Base-by-base conservation (phyloP, 2,797 vertebrate genomes). In the Moxostoma hubbsi region DNA sequence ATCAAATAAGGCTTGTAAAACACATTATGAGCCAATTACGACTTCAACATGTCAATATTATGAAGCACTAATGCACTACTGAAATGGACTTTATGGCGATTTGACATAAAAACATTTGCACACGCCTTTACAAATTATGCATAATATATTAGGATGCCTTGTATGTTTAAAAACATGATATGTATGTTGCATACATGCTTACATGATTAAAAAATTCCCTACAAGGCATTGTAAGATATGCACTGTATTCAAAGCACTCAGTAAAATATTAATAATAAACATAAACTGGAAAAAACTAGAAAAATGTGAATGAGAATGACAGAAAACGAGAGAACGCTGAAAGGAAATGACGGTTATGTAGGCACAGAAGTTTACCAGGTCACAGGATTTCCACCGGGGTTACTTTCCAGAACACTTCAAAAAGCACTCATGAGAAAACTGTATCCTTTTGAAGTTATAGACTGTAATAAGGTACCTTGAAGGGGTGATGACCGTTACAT, bases 291-390 rank as follows among this genome's bases (percentile, higher is more conserved):
- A 64, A 75, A 59, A 11, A 43, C 73, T 68, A 73, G 36, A 71
- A 81, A 72, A 73, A 6, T 12, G 9, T 36, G 36, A 71, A 46
- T 67, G 73, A 82, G 74, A 82, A 43, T 51, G 54, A 72, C 51
- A 61, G 64, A 73, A 75, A 63, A 66, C 43, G 13, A 50, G n/a
- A 73, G 6, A 64, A 86, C 82, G 74, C 84, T 89, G 82, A 87
- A 87, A 71, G 50, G 50, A 10, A 73, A 73, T 46, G 63, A 63
- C 16, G 67, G 54, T 49, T 16, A 66, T 46, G 18, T 59, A 81
- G 81, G 76, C 75, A 81, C 81, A 81, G 73, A 77, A 81, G 76
- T 64, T 70, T 58, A 73, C 75, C 81, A 79, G 72, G 80, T 79
- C 70, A 67, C 65, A 53, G 77, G 51, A 63, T 47, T 5, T 76